phyloP scores from a whole-genome alignment of 2,797 vertebrate species.

The Mionectes olivaceus region DNA sequence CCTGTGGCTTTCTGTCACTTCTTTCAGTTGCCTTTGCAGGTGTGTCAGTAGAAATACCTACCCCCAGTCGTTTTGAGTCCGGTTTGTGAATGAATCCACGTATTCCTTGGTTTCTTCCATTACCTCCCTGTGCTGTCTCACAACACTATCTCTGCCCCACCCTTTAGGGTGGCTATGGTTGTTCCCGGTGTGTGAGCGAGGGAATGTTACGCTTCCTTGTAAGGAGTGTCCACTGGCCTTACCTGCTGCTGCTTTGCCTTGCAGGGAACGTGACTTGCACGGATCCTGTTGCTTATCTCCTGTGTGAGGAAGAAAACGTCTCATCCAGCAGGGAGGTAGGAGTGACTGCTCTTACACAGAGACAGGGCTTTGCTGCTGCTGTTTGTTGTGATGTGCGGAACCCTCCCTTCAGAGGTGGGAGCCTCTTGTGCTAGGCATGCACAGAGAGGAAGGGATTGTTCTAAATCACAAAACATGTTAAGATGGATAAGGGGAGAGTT shows the following conservation, averaged over 20 bases:
- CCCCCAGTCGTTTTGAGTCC: background rate
- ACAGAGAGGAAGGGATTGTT: background rate
- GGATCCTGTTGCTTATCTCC: background rate
- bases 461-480: background rate
- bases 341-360: fast-evolving
- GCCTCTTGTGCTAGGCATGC: background rate
- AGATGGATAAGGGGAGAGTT: background rate
- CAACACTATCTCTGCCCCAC: background rate
- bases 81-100: fast-evolving
- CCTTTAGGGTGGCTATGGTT: background rate
- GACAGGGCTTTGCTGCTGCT: background rate
- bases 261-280: background rate
- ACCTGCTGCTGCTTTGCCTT: conserved; percentile 18
- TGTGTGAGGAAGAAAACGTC: background rate
- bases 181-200: fast-evolving
- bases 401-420: background rate
- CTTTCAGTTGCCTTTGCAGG: background rate
- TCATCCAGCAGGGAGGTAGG: background rate
- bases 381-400: background rate
- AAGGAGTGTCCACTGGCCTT: background rate
- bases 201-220: background rate
- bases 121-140: background rate
- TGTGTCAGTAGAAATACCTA: background rate
- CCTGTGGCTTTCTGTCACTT: background rate
- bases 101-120: background rate